Evolutionary conservation across 1,140 invertebrate species (phyloP).

Genomic region (Lordiphosa clarofinis): DNA sequence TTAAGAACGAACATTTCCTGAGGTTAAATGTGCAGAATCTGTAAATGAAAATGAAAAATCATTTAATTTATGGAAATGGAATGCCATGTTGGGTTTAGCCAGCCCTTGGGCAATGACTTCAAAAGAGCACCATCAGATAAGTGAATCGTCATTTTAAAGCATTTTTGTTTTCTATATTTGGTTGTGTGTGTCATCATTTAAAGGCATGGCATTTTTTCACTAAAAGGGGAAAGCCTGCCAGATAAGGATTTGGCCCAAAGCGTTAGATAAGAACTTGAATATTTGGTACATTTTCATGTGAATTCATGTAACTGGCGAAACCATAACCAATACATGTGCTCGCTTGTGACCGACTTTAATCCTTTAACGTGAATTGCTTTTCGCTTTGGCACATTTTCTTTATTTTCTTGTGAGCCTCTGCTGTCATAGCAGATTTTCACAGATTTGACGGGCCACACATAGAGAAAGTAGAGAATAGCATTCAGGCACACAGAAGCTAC

Average conservation of each 20-base stretch:
- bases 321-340: constrained; percentile 21
- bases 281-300: background rate
- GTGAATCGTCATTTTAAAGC: too few relatives aligned
- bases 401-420: constrained; percentile 12
- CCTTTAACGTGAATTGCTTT: constrained; percentile 21
- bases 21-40: too few relatives aligned
- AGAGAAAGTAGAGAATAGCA: too few relatives aligned
- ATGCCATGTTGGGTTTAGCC: too few relatives aligned
- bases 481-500: too few relatives aligned
- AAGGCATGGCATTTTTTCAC: constrained; percentile 18
- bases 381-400: background rate
- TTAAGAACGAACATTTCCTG: too few relatives aligned
- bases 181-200: constrained; percentile 15
- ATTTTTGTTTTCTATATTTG: constrained; percentile 21
- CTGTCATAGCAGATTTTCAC: constrained; percentile 55
- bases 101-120: too few relatives aligned
- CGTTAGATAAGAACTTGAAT: too few relatives aligned
- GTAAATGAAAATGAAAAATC: too few relatives aligned
- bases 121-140: too few relatives aligned
- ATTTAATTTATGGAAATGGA: too few relatives aligned
- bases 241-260: constrained; percentile 9
- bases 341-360: constrained; percentile 10
- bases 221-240: background rate
- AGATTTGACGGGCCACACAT: constrained; percentile 35
- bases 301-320: constrained; percentile 1